Percentiles rank a stretch among this genome's conserved stretches.
Evolutionary conservation across 2,888 invertebrate species (phyloP).

Genomic region (Rhagophthalmus giganteus): DNA sequence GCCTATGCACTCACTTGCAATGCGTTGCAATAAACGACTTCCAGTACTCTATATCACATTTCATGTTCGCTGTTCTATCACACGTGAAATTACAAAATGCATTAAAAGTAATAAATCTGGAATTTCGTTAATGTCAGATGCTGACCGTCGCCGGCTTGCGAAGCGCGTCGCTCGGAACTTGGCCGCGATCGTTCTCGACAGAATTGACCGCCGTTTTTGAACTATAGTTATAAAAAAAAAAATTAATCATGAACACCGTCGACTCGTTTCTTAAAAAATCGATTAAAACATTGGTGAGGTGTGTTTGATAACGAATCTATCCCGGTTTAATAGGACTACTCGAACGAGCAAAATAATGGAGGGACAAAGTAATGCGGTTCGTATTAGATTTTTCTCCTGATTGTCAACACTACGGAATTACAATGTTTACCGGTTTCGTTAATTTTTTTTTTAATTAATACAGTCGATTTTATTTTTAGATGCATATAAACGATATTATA

Average conservation of each 20-base stretch:
- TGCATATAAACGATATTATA: background rate
- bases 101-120: slow-evolving; percentile 1
- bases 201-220: background rate
- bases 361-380: slow-evolving; percentile 25
- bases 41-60: slow-evolving; percentile 34
- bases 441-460: slow-evolving; percentile 2
- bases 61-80: slow-evolving; percentile 29
- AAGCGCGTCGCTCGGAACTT: background rate
- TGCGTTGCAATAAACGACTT: slow-evolving; percentile 40
- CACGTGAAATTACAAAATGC: slow-evolving; percentile 22
- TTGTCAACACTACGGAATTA: background rate
- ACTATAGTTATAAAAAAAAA: no score
- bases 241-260: no score
- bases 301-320: no score
- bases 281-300: background rate
- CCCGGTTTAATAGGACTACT: no score
- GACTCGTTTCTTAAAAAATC: no score
- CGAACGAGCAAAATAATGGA: slow-evolving; percentile 14
- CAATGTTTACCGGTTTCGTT: background rate
- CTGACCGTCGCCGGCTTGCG: background rate
- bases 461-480: background rate
- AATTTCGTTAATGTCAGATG: background rate
- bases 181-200: no score
- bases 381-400: slow-evolving; percentile 14
- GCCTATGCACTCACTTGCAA: slow-evolving; percentile 48